Evolutionary conservation across 2,888 invertebrate species (phyloP), one percentile per base, ranked within the genome.

Genomic region (Ormyrus pomaceus): DNA sequence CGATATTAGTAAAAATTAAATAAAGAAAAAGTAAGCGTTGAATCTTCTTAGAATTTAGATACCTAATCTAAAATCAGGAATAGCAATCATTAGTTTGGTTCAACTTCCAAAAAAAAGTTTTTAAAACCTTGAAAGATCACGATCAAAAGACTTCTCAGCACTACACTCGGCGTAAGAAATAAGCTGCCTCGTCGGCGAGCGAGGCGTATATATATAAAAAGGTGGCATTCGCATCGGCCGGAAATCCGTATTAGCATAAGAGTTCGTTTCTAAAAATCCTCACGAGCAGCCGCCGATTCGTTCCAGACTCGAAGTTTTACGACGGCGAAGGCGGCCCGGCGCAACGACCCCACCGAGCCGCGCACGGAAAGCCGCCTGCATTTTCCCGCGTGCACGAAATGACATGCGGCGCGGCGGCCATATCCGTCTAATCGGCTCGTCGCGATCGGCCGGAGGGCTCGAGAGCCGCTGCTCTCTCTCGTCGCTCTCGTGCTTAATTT

Each of bases 181-280:
- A 34, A 34, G 34, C 34, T 34, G 4, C 34, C 4, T 4, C 34
- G 34, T 34, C 34, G 34, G 3, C 3, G 34, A 34, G 34, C 4
- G 34, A 34, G 34, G 34, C 34, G 34, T 34, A 34, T 34, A 34
- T 34, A 19, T 19, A 19, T 19, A 19, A 34, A 34, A 34, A 0
- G 0, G 34, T 34, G 4, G 34, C 34, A 34, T 4, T 34, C 34
- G 34, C 34, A 34, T 34, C 11, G 19, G 50, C 56, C 74, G 74
- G 74, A 74, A 74, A 11, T 55, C 58, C 48, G 13, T n/a, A 75
- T 75, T 75, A 75, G 51, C 74, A 75, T 74, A 59, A 58, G 65
- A 75, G 58, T 75, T n/a, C 10, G 58, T 51, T 75, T 58, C 59
- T 50, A 51, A 75, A 75, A 75, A 75, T 58, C 66, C 74, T 75